These are phyloP conservation scores for Oncorhynchus tshawytscha DNA, from an alignment of 2,113 vertebrate species.

Conservation along the genomic window DNA sequence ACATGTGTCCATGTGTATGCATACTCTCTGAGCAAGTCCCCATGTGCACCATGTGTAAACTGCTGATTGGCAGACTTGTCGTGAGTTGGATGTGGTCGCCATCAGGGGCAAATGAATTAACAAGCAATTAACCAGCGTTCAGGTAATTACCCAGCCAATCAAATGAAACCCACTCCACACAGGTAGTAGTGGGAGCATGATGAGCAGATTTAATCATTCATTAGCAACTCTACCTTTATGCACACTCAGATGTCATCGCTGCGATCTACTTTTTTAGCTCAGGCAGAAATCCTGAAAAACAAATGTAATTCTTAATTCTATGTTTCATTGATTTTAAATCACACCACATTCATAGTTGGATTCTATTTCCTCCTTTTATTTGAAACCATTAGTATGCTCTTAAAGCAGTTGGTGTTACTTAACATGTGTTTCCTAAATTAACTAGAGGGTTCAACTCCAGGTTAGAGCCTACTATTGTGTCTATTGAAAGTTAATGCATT, in stretches of 20 bases:
- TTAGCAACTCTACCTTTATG: constrained; percentile 37
- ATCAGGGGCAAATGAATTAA: constrained; percentile 54
- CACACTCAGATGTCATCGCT: constrained; percentile 27
- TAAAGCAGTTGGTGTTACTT: too few relatives aligned
- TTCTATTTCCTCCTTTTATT: background rate
- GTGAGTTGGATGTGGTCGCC: constrained; percentile 41
- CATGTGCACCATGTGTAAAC: constrained; percentile 26
- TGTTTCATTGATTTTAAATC: constrained; percentile 14
- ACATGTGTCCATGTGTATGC: constrained; percentile 18
- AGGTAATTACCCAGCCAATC: constrained; percentile 58
- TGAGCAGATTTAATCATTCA: constrained; percentile 53
- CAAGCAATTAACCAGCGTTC: constrained; percentile 61
- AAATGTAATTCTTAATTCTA: background rate
- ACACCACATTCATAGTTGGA: background rate
- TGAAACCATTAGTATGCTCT: background rate
- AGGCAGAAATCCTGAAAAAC: background rate
- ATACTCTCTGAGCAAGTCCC: too few relatives aligned
- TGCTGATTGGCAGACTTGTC: constrained; percentile 48
- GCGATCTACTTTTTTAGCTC: background rate
- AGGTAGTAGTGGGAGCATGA: constrained; percentile 48
- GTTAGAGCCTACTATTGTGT: background rate
- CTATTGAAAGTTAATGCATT: background rate
- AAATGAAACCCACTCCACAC: constrained; percentile 51
- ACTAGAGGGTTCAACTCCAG: background rate
- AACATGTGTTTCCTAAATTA: too few relatives aligned